Evolutionary conservation across 1,140 invertebrate species (phyloP).

Genomic region (Telenomus remus): DNA sequence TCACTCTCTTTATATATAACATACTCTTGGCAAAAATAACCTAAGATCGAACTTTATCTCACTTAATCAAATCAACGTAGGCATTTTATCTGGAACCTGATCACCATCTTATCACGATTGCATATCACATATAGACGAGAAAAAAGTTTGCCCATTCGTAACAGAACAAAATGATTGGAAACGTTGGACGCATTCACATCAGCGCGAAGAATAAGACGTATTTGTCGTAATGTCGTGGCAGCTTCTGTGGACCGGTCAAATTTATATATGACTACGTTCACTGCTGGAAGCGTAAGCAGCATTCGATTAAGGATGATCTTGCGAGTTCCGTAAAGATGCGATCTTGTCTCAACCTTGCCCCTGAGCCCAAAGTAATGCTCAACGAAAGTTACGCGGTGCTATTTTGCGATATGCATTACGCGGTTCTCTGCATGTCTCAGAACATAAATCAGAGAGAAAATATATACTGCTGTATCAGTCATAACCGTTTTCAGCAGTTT

Average conservation of each 20-base stretch:
- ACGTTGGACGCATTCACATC: conserved; percentile 31
- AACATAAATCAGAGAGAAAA: conserved; percentile 65
- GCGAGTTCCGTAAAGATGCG: conserved; percentile 54
- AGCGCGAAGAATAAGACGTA: conserved; percentile 30
- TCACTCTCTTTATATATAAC: no score
- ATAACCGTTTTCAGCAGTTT: conserved; percentile 55
- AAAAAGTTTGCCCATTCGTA: conserved; percentile 11
- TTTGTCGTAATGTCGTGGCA: conserved; percentile 28
- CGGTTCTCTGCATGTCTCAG: conserved; percentile 20
- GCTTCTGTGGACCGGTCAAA: conserved; percentile 28
- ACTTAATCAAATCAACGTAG: neutral
- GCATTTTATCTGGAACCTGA: conserved; percentile 17
- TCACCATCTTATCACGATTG: conserved; percentile 4
- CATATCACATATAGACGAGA: conserved; percentile 8
- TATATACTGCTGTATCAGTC: conserved; percentile 62
- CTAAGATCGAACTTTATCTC: neutral
- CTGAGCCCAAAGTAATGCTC: conserved; percentile 17
- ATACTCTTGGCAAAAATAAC: no score
- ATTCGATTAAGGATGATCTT: conserved; percentile 45
- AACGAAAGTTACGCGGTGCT: conserved; percentile 45
- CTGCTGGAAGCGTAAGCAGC: conserved; percentile 43
- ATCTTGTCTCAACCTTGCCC: conserved; percentile 53
- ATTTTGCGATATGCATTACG: conserved; percentile 41
- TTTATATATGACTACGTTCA: conserved; percentile 38
- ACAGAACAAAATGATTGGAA: conserved; percentile 30